These are phyloP conservation scores for Bombus turneri DNA, from an alignment of 1,140 invertebrate genomes.

Conservation along the genomic window DNA sequence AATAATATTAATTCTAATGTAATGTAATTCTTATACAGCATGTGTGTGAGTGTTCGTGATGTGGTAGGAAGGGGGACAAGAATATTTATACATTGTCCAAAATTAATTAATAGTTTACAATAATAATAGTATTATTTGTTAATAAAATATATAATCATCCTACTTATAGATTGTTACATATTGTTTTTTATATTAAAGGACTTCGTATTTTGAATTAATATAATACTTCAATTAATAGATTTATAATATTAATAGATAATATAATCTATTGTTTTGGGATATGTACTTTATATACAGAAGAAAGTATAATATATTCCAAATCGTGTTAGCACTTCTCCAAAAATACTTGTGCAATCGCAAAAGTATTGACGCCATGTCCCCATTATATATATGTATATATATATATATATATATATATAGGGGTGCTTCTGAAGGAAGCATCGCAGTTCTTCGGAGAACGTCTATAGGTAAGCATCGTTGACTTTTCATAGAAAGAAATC, in stretches of 20 bases:
- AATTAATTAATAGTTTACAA: not conserved
- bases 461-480: constrained; percentile 73
- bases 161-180: not conserved
- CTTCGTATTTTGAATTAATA: not conserved
- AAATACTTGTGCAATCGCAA: constrained; percentile 71
- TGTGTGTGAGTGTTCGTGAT: not conserved
- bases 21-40: not conserved
- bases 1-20: no score
- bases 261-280: not conserved
- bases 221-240: not conserved
- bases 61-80: not conserved
- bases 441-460: constrained; percentile 78
- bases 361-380: constrained; percentile 73
- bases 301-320: constrained; percentile 59
- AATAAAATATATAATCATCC: not conserved
- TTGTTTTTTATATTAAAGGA: not conserved
- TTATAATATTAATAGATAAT: no score
- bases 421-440: constrained; percentile 70
- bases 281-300: constrained; percentile 14
- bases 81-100: not conserved
- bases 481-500: not conserved
- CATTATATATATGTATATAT: constrained; percentile 74
- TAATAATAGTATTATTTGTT: not conserved
- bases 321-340: constrained; percentile 42
- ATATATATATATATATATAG: constrained; percentile 83